Conservation (phyloP, 2,888 invertebrate species). For the Netelia virgata region DNA sequence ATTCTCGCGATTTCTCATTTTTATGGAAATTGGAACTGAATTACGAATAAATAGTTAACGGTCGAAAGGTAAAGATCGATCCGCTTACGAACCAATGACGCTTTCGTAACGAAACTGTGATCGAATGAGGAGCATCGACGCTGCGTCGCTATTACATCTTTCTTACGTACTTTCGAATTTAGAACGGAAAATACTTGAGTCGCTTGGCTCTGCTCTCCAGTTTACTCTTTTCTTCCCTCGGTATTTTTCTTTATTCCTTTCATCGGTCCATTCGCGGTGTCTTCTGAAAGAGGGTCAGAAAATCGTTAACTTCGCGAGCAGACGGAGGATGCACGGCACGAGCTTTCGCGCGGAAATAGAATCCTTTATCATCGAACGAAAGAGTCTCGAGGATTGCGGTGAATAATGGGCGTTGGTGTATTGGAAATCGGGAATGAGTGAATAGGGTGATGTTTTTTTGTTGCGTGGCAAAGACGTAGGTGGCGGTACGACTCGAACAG, state of each 20-base stretch:
- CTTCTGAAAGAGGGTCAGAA: constrained; percentile 16
- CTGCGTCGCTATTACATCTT: constrained; percentile 10
- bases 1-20: neutral
- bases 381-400: constrained; percentile 2
- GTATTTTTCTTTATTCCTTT: neutral
- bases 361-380: constrained; percentile 22
- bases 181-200: constrained; percentile 44
- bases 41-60: neutral
- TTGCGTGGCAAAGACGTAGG: neutral
- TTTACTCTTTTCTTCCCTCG: constrained; percentile 7
- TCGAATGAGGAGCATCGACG: constrained; percentile 12
- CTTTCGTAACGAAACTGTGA: constrained; percentile 7
- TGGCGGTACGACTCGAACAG: too few species aligned
- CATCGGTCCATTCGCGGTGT: neutral
- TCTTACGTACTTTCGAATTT: constrained; percentile 51
- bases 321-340: neutral
- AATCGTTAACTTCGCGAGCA: neutral
- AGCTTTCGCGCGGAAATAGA: constrained; percentile 33
- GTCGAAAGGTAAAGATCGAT: constrained; percentile 18
- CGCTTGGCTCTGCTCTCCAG: constrained; percentile 1
- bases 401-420: constrained; percentile 34
- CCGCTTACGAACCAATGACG: constrained; percentile 7
- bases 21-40: neutral
- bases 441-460: neutral
- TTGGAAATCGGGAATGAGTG: constrained; percentile 17